Evolutionary conservation across 2,888 invertebrate species (phyloP).

Genomic region (Acholoe squamosa): DNA sequence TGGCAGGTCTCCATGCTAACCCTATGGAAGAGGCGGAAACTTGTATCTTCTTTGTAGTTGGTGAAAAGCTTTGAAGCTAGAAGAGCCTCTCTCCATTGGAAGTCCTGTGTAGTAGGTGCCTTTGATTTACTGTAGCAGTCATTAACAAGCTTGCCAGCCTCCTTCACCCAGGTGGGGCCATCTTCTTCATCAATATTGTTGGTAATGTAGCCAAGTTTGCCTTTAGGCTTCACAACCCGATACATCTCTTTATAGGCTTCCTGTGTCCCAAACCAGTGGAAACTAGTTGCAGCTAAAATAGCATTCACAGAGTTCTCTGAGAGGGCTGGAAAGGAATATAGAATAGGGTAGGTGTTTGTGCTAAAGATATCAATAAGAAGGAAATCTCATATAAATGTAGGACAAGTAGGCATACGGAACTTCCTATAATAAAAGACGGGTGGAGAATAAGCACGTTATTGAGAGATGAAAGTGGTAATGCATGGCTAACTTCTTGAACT

Average conservation of each 20-base stretch:
- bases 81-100: neutral
- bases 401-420: too few species aligned
- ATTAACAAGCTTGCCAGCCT: neutral
- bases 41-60: neutral
- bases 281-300: neutral
- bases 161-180: neutral
- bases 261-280: slow-evolving; percentile 1
- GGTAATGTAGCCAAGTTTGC: neutral
- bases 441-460: too few species aligned
- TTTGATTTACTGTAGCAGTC: neutral
- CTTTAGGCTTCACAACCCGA: neutral
- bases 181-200: neutral
- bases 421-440: too few species aligned
- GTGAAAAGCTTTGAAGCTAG: neutral
- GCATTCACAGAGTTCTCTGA: neutral
- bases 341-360: too few species aligned
- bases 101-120: neutral
- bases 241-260: neutral
- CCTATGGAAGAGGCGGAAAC: neutral
- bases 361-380: too few species aligned
- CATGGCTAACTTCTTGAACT: too few species aligned
- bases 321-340: neutral
- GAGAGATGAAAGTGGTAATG: too few species aligned
- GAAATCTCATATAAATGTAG: too few species aligned
- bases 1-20: neutral